These are phyloP conservation scores for Hesperophylax magnus DNA, from an alignment of 1,140 invertebrate genomes.

Conservation along the genomic window DNA sequence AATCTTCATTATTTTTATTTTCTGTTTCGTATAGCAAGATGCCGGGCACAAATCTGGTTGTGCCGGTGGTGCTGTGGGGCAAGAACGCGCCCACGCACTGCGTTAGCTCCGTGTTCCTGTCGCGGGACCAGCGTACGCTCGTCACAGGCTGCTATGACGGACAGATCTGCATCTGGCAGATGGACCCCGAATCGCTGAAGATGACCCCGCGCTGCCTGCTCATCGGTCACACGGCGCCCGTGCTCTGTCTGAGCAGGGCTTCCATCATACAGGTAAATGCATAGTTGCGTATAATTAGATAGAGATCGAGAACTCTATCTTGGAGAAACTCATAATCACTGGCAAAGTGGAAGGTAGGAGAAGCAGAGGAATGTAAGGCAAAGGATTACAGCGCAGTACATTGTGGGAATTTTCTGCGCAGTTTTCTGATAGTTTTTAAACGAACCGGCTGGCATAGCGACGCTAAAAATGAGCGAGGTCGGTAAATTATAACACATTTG, in stretches of 20 bases:
- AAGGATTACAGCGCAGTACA: no score
- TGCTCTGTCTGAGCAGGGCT: conserved; percentile 90
- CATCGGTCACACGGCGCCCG: conserved; percentile 94
- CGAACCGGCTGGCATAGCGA: no score
- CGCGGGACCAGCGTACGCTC: conserved; percentile 91
- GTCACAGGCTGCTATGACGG: conserved; percentile 98
- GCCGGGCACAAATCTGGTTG: conserved; percentile 92
- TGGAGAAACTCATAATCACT: no score
- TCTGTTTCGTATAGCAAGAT: conserved; percentile 67
- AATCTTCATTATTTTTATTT: no score
- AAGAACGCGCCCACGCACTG: conserved; percentile 95
- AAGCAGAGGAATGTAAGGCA: no score
- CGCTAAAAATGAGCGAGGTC: no score
- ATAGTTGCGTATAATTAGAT: no score
- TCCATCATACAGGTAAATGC: conserved; percentile 76
- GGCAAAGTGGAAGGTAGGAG: no score
- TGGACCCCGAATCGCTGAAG: conserved; percentile 87
- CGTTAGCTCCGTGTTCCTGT: conserved; percentile 94
- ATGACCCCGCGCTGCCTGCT: conserved; percentile 95
- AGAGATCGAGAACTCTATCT: no score
- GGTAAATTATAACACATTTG: no score
- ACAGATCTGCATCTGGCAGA: conserved; percentile 96
- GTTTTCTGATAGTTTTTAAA: no score
- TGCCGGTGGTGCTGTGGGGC: conserved; percentile 98
- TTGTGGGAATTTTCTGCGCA: no score